These are phyloP conservation scores for Mellilla xanthometata DNA, from an alignment of 2,888 invertebrate genomes.

Conservation along the genomic window DNA sequence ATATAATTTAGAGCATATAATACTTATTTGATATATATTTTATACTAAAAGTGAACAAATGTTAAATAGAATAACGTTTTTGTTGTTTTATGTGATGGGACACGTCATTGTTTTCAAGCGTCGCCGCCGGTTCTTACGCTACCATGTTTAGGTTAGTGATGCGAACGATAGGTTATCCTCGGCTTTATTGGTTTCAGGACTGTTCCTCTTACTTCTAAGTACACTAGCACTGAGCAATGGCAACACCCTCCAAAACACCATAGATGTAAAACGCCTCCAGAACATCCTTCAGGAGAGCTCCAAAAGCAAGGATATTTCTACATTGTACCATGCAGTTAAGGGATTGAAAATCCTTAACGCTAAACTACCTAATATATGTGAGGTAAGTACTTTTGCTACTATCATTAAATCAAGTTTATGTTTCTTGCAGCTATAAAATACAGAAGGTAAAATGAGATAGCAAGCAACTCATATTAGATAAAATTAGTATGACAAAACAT, in stretches of 20 bases:
- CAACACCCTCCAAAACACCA: conserved; percentile 61
- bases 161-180: neutral
- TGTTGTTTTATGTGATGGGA: conserved; percentile 37
- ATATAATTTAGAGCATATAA: no score
- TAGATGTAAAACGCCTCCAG: conserved; percentile 67
- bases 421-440: no score
- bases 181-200: conserved; percentile 17
- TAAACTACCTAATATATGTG: conserved; percentile 81
- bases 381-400: conserved; percentile 69
- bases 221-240: conserved; percentile 51
- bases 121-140: conserved; percentile 7
- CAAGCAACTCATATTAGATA: no score
- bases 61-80: neutral
- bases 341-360: conserved; percentile 87
- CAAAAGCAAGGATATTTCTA: conserved; percentile 83
- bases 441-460: no score
- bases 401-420: no score
- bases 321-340: conserved; percentile 88
- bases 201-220: conserved; percentile 48
- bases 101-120: conserved; percentile 25
- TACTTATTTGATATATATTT: neutral
- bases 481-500: no score
- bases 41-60: neutral
- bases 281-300: conserved; percentile 70
- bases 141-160: conserved; percentile 14